phyloP scores from a whole-genome alignment of 2,888 invertebrate species.

The Sarcophaga variegata region DNA sequence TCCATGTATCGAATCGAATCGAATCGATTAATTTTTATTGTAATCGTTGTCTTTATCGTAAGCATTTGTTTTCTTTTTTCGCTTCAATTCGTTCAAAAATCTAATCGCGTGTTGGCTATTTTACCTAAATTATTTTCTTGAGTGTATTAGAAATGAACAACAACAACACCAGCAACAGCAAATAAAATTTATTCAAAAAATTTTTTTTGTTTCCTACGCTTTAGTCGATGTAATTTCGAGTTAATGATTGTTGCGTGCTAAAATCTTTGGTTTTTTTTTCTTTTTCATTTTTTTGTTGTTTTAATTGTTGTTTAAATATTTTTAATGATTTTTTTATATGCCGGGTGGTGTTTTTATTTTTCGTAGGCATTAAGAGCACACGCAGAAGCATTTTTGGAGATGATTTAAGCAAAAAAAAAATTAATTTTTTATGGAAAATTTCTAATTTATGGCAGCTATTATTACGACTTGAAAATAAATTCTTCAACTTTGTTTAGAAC shows the following conservation, averaged over 20 bases:
- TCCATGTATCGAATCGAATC: too few relatives aligned
- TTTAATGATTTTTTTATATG: constrained; percentile 40
- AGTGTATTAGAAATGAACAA: constrained; percentile 18
- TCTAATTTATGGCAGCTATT: background rate
- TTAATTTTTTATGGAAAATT: background rate
- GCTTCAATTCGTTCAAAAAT: constrained; percentile 5
- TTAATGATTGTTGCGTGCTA: constrained; percentile 58
- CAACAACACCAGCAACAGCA: background rate
- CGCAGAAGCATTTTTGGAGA: constrained; percentile 14
- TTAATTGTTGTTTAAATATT: constrained; percentile 59
- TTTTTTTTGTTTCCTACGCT: background rate
- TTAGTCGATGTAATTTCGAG: constrained; percentile 36
- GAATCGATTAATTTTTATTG: too few relatives aligned
- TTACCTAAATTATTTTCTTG: constrained; percentile 25
- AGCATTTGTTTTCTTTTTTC: constrained; percentile 23
- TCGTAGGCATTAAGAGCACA: constrained; percentile 11
- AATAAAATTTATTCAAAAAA: constrained; percentile 9
- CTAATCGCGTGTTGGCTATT: constrained; percentile 47
- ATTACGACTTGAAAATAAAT: too few relatives aligned
- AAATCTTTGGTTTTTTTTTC: constrained; percentile 1
- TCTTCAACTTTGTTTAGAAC: too few relatives aligned
- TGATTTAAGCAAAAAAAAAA: background rate
- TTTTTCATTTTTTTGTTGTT: too few relatives aligned
- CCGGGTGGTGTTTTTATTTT: constrained; percentile 34
- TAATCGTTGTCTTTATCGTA: too few relatives aligned